Percentiles rank a stretch among this genome's conserved stretches.
These are phyloP conservation scores for Drosophila dives DNA, from an alignment of 2,888 invertebrate genomes.

Conservation along the genomic window DNA sequence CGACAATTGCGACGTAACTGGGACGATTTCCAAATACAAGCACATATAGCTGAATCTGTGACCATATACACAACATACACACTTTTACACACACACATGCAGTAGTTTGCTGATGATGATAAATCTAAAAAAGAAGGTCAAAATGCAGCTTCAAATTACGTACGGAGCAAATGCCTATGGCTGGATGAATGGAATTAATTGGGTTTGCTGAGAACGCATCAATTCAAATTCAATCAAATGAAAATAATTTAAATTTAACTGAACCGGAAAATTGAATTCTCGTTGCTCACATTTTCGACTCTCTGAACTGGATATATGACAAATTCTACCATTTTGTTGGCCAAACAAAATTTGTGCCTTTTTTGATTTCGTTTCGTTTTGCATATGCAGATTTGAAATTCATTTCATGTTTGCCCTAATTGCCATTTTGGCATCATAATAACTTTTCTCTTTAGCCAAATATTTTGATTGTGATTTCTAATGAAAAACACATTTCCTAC, in stretches of 20 bases:
- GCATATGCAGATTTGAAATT: slow-evolving; percentile 19
- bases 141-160: slow-evolving; percentile 40
- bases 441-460: background rate
- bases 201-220: slow-evolving; percentile 48
- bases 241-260: slow-evolving; percentile 50
- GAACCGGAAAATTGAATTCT: slow-evolving; percentile 57
- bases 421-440: background rate
- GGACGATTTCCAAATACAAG: slow-evolving; percentile 33
- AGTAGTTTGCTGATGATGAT: slow-evolving; percentile 1
- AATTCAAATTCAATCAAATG: slow-evolving; percentile 63
- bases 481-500: too few species aligned
- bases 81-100: background rate
- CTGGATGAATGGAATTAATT: slow-evolving; percentile 31
- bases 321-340: slow-evolving; percentile 17
- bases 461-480: background rate
- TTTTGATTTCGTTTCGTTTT: slow-evolving; percentile 31
- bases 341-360: slow-evolving; percentile 3
- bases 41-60: slow-evolving; percentile 25
- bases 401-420: slow-evolving; percentile 1
- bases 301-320: slow-evolving; percentile 6
- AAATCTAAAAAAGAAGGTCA: slow-evolving; percentile 52
- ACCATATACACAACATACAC: background rate
- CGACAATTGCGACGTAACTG: slow-evolving; percentile 58
- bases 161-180: slow-evolving; percentile 11
- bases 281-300: slow-evolving; percentile 27